Evolutionary conservation across 35 echinoderm and acorn worm species (phyloP).

Genomic region (Holothuria glaberrima): DNA sequence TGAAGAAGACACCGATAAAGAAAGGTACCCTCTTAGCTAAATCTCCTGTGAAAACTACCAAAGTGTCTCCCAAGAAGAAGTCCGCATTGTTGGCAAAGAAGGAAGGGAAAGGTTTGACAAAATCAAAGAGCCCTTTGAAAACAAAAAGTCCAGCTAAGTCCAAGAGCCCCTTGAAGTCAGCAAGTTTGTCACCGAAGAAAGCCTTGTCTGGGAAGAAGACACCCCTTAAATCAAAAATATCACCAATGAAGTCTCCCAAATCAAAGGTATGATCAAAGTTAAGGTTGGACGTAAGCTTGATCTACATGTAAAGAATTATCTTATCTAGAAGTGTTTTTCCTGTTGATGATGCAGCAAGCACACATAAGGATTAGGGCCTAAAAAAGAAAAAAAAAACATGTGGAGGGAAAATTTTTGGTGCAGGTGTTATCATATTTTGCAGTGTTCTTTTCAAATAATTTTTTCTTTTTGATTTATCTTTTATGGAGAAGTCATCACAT

Average conservation of each 20-base stretch:
- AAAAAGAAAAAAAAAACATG: too few relatives aligned
- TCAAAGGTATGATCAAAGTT: not conserved
- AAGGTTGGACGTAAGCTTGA: too few relatives aligned
- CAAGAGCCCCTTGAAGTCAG: not conserved
- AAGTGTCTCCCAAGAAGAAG: not conserved
- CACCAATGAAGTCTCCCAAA: not conserved
- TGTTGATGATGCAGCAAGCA: too few relatives aligned
- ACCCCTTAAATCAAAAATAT: not conserved
- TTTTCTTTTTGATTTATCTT: too few relatives aligned
- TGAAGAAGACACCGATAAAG: slow-evolving; percentile 12
- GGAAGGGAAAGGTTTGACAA: not conserved
- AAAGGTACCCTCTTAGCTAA: slow-evolving; percentile 5
- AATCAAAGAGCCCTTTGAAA: not conserved
- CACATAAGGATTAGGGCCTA: too few relatives aligned
- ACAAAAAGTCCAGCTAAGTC: not conserved
- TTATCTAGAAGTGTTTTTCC: too few relatives aligned
- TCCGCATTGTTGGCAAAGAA: not conserved
- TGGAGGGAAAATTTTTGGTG: too few relatives aligned
- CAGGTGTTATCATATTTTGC: too few relatives aligned
- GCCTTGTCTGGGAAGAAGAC: slow-evolving; percentile 47
- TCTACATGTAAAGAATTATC: too few relatives aligned
- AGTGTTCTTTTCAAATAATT: too few relatives aligned
- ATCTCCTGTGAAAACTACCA: not conserved
- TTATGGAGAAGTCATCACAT: too few relatives aligned
- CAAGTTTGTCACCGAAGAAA: slow-evolving; percentile 38